phyloP scores from a whole-genome alignment of 2,797 vertebrate species.

The Sebastes hubbsi region DNA sequence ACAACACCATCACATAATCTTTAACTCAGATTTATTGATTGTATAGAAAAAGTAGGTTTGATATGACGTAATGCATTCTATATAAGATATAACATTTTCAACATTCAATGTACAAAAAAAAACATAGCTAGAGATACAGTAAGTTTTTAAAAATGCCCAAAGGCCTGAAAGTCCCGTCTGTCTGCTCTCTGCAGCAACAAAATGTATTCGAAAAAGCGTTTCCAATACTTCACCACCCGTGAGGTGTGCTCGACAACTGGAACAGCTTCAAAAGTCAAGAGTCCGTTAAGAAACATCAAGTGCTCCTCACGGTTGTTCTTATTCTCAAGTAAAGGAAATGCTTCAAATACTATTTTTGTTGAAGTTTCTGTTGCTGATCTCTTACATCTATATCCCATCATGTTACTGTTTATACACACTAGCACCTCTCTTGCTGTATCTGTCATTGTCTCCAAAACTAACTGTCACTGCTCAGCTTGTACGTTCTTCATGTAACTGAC shows the following conservation, averaged over 20 bases:
- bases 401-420: conserved; percentile 42
- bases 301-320: conserved; percentile 20
- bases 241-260: conserved; percentile 48
- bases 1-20: conserved; percentile 41
- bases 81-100: conserved; percentile 88
- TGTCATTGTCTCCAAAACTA: not conserved
- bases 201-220: conserved; percentile 32
- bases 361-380: conserved; percentile 34
- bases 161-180: conserved; percentile 62
- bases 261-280: conserved; percentile 49
- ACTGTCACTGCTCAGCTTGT: not conserved
- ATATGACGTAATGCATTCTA: conserved; percentile 90
- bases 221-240: conserved; percentile 16
- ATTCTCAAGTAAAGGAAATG: conserved; percentile 35
- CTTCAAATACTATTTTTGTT: conserved; percentile 48
- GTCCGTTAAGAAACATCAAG: conserved; percentile 45
- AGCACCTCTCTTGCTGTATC: conserved; percentile 6
- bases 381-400: conserved; percentile 27
- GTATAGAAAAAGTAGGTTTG: conserved; percentile 89
- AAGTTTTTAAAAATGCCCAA: conserved; percentile 81
- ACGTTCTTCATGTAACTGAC: conserved; percentile 1
- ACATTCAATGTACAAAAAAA: conserved; percentile 88
- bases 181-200: conserved; percentile 64
- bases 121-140: conserved; percentile 79
- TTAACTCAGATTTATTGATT: conserved; percentile 86